phyloP scores from a whole-genome alignment of 2,797 vertebrate species.

The Neosalanx taihuensis region DNA sequence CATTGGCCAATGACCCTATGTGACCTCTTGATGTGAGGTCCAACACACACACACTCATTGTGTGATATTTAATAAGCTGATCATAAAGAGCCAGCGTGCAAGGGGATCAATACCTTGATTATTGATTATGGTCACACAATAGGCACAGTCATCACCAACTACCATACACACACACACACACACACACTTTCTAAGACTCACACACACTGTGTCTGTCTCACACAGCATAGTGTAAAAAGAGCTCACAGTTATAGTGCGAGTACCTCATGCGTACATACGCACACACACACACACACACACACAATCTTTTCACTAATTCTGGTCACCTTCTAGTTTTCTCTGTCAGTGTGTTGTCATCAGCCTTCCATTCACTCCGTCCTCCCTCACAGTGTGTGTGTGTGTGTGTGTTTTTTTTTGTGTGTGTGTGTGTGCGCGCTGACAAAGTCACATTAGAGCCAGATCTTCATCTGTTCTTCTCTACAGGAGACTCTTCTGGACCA shows the following conservation, averaged over 20 bases:
- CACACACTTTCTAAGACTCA: neutral
- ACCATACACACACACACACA: constrained; percentile 7
- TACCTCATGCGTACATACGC: too few species aligned
- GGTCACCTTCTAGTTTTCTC: too few species aligned
- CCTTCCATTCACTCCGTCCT: neutral
- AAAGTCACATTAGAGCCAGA: too few species aligned
- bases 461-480: constrained; percentile 10
- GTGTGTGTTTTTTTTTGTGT: neutral
- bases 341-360: neutral
- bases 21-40: too few species aligned
- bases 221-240: neutral
- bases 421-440: constrained; percentile 11
- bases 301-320: neutral
- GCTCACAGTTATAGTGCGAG: too few species aligned
- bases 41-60: neutral
- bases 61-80: neutral
- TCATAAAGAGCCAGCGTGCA: neutral
- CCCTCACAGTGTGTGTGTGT: neutral
- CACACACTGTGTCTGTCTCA: too few species aligned
- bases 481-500: constrained; percentile 89
- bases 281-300: too few species aligned
- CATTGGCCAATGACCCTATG: too few species aligned
- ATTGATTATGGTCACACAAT: neutral
- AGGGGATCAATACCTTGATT: neutral
- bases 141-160: neutral